Base-by-base conservation (phyloP, 2,888 invertebrate genomes). In the Adelognathus sp. region DNA sequence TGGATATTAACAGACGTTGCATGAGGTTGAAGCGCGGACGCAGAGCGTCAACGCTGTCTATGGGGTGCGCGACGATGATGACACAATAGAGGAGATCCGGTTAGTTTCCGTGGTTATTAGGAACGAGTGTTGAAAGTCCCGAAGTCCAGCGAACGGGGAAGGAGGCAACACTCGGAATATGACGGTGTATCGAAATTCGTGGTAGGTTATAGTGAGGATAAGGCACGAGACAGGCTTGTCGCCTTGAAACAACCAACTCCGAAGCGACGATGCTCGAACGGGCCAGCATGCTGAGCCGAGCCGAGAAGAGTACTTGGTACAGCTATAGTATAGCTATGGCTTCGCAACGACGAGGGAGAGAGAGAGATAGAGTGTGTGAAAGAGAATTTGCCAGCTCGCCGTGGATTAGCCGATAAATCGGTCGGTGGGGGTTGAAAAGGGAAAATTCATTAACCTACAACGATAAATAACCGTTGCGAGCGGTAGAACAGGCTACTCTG, bases 371-470 rank as follows among this genome's bases (percentile, higher is more conserved):
- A n/a, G n/a, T n/a, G n/a, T n/a, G n/a, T n/a, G n/a, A n/a, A n/a
- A 46, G 46, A 46, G 46, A 63, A 24, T 39, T 33, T 14, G 21
- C 41, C n/a, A 50, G 39, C 61, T 64, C 39, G 29, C 52, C 41
- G 58, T 60, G 82, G 81, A 79, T 77, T 72, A 86, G 82, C 86
- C 86, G 88, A 90, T 89, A 88, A 89, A 89, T 90, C 86, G 86
- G 82, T 16, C 14, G 5, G 52, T 27, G 5, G 46, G 46, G 21
- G 46, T 14, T 18, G 82, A 85, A 87, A 75, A 84, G 84, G 85
- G 84, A 84, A 87, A 89, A 89, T 89, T 88, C 90, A 90, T 90
- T 90, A 89, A 89, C 88, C 84, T 82, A 79, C 84, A 86, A 86
- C 86, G 87, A 90, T 90, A 90, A 90, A 90, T 89, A 88, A 88